Conservation (phyloP, 2,797 vertebrate species). For the Naso thynnoides region DNA sequence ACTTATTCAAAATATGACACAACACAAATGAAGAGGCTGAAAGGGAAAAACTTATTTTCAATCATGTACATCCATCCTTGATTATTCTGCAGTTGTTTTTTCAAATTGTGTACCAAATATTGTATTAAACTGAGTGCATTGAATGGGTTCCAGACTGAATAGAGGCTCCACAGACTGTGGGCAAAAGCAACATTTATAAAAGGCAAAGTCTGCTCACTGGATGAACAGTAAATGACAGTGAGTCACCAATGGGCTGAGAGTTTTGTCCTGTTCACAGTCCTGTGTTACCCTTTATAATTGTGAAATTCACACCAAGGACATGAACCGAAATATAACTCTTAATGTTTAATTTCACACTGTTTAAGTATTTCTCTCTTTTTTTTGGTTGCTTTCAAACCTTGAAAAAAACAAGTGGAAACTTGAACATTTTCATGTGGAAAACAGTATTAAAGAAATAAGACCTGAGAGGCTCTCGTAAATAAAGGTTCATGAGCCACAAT, state of each 20-base stretch:
- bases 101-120: not conserved
- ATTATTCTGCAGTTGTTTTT: not conserved
- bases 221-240: conserved; percentile 30
- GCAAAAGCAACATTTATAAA: conserved; percentile 7
- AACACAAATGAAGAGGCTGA: not conserved
- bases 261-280: conserved; percentile 22
- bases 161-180: not conserved
- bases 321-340: not conserved
- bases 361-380: not conserved
- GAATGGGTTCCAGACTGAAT: not conserved
- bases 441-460: too few relatives aligned
- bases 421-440: too few relatives aligned
- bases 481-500: not conserved
- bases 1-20: not conserved
- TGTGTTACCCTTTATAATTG: not conserved
- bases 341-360: not conserved
- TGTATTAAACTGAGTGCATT: not conserved
- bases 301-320: conserved; percentile 5
- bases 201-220: conserved; percentile 11
- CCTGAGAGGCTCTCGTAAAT: too few relatives aligned
- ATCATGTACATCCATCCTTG: not conserved
- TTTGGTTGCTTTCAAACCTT: too few relatives aligned
- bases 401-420: not conserved
- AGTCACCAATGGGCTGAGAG: conserved; percentile 24
- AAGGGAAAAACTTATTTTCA: not conserved